A percentile compares a stretch with the other conserved stretches of the same genome.
Evolutionary conservation across 1,140 invertebrate species (phyloP).

Genomic region (Cotesia vestalis): DNA sequence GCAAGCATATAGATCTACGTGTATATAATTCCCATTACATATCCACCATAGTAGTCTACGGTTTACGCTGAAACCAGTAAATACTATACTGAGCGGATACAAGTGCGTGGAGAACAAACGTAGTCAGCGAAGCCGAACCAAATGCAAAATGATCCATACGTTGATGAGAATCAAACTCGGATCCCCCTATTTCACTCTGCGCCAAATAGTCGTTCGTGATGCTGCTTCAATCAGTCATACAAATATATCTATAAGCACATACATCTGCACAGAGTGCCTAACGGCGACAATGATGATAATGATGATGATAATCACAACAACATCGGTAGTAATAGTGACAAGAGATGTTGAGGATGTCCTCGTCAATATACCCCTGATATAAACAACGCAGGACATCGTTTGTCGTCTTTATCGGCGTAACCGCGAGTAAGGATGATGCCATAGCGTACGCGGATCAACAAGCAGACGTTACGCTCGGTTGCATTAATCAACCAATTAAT

Average conservation of each 20-base stretch:
- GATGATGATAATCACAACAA: no score
- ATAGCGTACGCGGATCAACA: constrained; percentile 36
- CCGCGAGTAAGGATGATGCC: constrained; percentile 23
- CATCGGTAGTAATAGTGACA: no score
- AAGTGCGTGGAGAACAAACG: constrained; percentile 10
- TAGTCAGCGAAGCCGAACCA: constrained; percentile 26
- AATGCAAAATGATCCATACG: constrained; percentile 41
- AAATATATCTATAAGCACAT: no score
- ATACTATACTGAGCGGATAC: no score
- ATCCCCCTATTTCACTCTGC: constrained; percentile 8
- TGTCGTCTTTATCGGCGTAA: constrained; percentile 6
- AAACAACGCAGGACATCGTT: no score
- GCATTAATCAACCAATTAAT: constrained; percentile 56
- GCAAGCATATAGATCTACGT: constrained; percentile 1
- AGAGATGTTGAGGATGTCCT: no score
- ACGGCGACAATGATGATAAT: no score
- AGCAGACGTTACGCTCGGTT: constrained; percentile 53
- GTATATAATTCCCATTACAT: no score
- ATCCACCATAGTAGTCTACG: no score
- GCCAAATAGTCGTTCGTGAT: neutral
- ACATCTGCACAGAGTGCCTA: no score
- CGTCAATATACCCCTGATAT: neutral
- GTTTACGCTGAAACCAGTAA: no score
- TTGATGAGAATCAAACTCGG: constrained; percentile 31
- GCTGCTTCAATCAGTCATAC: no score